Conservation (phyloP, 53 echinoderm and acorn worm species). For the Temnopleurus reevesii region DNA sequence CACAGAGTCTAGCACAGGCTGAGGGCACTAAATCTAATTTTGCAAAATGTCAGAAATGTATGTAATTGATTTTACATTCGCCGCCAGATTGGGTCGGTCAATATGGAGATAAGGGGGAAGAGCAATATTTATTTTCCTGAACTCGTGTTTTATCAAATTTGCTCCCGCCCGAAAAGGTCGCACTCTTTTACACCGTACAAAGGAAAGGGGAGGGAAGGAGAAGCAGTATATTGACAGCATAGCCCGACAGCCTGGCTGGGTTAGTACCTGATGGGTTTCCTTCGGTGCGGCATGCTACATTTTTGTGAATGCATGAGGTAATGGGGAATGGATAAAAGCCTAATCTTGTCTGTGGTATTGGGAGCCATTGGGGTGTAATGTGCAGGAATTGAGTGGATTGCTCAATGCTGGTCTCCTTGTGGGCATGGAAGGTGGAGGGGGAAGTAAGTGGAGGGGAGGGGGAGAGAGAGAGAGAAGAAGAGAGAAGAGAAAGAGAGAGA, state of each 20-base stretch:
- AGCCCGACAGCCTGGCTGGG: background rate
- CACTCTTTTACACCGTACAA: conserved; percentile 11
- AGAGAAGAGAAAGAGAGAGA: background rate
- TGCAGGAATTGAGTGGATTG: conserved; percentile 21
- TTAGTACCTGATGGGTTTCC: background rate
- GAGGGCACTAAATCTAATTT: conserved; percentile 37
- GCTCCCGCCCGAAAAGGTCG: background rate
- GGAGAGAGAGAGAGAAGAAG: background rate
- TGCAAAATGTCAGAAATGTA: conserved; percentile 57
- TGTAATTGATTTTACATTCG: conserved; percentile 56
- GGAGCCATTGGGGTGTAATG: conserved; percentile 18
- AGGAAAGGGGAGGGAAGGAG: conserved; percentile 25
- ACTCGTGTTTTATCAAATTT: conserved; percentile 45
- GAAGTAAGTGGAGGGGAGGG: background rate
- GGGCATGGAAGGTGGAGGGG: background rate
- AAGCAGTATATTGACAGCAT: background rate
- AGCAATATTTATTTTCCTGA: conserved; percentile 56
- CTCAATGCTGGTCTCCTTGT: background rate
- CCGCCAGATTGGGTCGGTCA: conserved; percentile 50
- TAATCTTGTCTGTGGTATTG: conserved; percentile 37
- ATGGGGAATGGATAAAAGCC: background rate
- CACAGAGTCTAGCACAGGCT: background rate
- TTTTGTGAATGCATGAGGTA: conserved; percentile 4
- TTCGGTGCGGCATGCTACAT: background rate
- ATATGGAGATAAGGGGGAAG: conserved; percentile 38